Evolutionary conservation across 2,113 vertebrate species (phyloP).

Genomic region (Carollia perspicillata): DNA sequence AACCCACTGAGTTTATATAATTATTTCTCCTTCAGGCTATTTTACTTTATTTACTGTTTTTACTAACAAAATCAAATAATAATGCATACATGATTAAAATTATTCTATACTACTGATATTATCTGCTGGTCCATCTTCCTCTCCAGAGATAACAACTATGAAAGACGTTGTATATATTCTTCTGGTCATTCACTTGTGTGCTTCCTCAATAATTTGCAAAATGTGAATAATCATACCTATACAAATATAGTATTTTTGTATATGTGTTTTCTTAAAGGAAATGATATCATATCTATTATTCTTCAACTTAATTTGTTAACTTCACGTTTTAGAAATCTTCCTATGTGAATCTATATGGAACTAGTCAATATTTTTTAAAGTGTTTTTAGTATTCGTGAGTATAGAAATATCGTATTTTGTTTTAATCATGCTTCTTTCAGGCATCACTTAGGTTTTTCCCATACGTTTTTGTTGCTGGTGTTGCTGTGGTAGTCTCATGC

Average conservation of each 20-base stretch:
- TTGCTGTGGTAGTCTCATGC: not conserved
- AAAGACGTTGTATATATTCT: not conserved
- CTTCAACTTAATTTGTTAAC: not conserved
- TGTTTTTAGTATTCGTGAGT: not conserved
- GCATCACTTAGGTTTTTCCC: too few species aligned
- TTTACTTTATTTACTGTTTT: not conserved
- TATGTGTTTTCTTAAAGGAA: not conserved
- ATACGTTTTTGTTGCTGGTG: not conserved
- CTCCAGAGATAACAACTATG: not conserved
- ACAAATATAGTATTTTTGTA: not conserved
- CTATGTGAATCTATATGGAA: not conserved
- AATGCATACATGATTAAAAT: not conserved
- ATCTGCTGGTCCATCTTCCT: not conserved
- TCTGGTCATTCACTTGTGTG: not conserved
- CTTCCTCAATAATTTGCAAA: not conserved
- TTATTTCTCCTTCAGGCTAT: not conserved
- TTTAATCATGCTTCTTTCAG: not conserved
- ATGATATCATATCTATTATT: not conserved
- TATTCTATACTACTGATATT: not conserved
- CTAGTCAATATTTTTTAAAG: not conserved
- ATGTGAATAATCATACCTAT: not conserved
- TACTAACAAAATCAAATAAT: not conserved
- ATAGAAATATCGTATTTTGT: not conserved
- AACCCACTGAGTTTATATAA: not conserved
- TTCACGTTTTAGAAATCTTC: not conserved